Evolutionary conservation across 2,113 vertebrate genomes (phyloP).

Genomic region (Oryzias curvinotus): DNA sequence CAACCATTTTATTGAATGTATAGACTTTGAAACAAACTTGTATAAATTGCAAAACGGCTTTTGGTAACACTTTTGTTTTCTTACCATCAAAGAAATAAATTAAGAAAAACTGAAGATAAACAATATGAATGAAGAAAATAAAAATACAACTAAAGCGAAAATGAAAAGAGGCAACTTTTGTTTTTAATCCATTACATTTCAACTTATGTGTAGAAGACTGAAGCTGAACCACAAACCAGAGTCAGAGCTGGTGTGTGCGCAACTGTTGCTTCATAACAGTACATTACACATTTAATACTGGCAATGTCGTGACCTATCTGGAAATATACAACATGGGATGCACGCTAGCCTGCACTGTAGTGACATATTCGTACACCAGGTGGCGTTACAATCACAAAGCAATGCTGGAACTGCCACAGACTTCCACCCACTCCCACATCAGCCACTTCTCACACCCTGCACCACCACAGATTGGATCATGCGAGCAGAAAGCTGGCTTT

Average conservation of each 20-base stretch:
- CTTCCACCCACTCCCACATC: conserved; percentile 23
- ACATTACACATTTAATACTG: conserved; percentile 19
- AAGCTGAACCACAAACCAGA: conserved; percentile 28
- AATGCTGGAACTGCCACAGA: conserved; percentile 6
- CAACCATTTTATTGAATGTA: conserved; percentile 79
- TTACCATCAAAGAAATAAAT: conserved; percentile 71
- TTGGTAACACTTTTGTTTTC: conserved; percentile 69
- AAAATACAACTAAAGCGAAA: conserved; percentile 35
- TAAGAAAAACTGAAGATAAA: conserved; percentile 66
- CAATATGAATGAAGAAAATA: conserved; percentile 55
- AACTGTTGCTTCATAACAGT: conserved; percentile 20
- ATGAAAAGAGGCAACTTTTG: conserved; percentile 42
- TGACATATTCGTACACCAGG: conserved; percentile 57
- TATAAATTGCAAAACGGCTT: conserved; percentile 81
- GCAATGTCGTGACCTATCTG: conserved; percentile 9
- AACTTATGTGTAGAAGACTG: conserved; percentile 28
- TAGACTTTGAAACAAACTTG: conserved; percentile 77
- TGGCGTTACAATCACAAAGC: conserved; percentile 44
- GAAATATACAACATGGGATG: conserved; percentile 5
- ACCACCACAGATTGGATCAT: conserved; percentile 17
- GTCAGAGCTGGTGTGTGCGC: conserved; percentile 9
- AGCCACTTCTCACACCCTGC: conserved; percentile 9
- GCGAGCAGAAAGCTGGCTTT: conserved; percentile 13
- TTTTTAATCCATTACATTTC: conserved; percentile 29
- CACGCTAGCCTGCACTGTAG: conserved; percentile 20